A percentile compares a stretch with the other conserved stretches of the same genome.
Evolutionary conservation across 2,113 vertebrate species (phyloP).

Genomic region (Indicator indicator): DNA sequence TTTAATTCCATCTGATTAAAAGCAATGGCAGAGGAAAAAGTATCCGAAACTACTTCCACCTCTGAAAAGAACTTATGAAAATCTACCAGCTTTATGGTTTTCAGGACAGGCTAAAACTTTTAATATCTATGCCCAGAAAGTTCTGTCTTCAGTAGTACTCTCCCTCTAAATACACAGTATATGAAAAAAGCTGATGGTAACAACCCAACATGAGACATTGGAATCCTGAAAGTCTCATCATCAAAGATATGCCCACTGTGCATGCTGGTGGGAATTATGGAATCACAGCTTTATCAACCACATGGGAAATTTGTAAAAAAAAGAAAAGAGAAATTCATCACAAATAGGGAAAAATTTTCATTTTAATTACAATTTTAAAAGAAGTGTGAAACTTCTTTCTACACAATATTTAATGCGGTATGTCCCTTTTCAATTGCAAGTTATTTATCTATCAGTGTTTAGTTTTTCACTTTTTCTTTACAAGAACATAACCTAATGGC

Average conservation of each 20-base stretch:
- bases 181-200: not conserved
- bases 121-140: not conserved
- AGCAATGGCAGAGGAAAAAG: not conserved
- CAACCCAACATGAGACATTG: not conserved
- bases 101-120: not conserved
- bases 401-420: not conserved
- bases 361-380: not conserved
- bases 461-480: not conserved
- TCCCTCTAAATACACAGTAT: not conserved
- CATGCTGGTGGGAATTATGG: not conserved
- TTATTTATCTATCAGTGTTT: not conserved
- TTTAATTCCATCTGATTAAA: not conserved
- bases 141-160: not conserved
- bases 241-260: not conserved
- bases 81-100: not conserved
- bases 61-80: not conserved
- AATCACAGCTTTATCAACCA: not conserved
- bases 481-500: not conserved
- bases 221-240: not conserved
- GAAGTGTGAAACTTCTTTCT: not conserved
- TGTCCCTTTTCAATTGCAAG: not conserved
- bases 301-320: not conserved
- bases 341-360: not conserved
- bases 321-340: not conserved
- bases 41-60: not conserved